Percentiles rank a stretch among this genome's conserved stretches.
Evolutionary conservation across 2,888 invertebrate genomes (phyloP).

Genomic region (Pachliopta kotzebuea): DNA sequence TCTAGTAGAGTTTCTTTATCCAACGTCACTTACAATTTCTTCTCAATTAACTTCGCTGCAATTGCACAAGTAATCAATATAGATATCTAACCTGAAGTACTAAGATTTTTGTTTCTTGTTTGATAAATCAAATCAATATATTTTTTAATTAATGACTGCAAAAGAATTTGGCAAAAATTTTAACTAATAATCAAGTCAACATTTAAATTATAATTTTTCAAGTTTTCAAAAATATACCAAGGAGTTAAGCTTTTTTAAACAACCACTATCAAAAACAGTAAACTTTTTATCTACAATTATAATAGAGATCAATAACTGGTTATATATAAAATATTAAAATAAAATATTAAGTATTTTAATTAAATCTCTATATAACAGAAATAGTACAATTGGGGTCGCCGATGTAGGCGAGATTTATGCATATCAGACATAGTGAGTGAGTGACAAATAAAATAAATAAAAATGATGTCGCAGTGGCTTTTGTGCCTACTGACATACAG

Average conservation of each 20-base stretch:
- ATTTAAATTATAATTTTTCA: no score
- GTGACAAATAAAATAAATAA: constrained; percentile 36
- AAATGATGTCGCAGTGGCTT: constrained; percentile 56
- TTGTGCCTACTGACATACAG: constrained; percentile 51
- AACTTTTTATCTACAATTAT: neutral
- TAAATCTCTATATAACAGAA: neutral
- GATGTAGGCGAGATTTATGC: constrained; percentile 40
- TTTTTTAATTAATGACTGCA: no score
- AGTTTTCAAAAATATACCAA: no score
- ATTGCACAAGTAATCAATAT: constrained; percentile 1
- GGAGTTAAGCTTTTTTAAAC: no score
- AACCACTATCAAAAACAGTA: no score
- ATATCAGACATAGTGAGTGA: constrained; percentile 37
- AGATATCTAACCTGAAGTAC: no score
- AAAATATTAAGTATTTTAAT: neutral
- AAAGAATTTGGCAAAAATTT: no score
- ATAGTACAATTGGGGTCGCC: constrained; percentile 34
- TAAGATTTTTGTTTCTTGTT: no score
- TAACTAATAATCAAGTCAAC: no score
- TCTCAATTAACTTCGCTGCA: constrained; percentile 18
- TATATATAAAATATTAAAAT: constrained; percentile 9
- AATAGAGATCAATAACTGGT: constrained; percentile 5
- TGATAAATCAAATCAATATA: no score
- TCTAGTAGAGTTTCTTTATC: neutral
- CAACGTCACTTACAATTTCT: constrained; percentile 8